Conservation (phyloP, 2,888 invertebrate species). For the Mesopsocus fuscifrons region DNA sequence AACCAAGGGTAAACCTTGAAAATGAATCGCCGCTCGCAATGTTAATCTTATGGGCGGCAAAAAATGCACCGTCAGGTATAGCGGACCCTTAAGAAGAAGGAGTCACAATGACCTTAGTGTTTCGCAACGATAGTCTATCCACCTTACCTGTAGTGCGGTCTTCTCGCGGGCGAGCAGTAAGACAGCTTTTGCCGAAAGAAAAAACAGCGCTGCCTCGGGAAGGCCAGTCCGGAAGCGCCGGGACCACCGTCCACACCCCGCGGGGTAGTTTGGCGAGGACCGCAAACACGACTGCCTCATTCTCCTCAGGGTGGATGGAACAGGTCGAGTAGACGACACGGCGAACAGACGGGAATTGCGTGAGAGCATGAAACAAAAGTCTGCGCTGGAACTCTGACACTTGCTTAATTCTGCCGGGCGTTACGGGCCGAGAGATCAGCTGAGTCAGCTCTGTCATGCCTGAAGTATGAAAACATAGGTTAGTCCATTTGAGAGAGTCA, state of each 20-base stretch:
- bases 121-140: no score
- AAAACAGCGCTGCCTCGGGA: constrained; percentile 38
- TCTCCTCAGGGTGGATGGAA: constrained; percentile 75
- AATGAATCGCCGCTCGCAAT: no score
- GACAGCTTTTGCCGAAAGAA: constrained; percentile 47
- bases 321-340: constrained; percentile 93
- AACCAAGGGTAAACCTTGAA: no score
- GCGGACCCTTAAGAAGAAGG: no score
- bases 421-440: constrained; percentile 24
- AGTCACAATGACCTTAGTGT: no score
- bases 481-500: no score
- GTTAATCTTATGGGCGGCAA: no score
- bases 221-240: constrained; percentile 15
- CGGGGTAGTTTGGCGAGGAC: constrained; percentile 31
- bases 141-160: constrained; percentile 75
- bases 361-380: constrained; percentile 71
- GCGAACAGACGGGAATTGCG: constrained; percentile 61
- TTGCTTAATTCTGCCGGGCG: constrained; percentile 35
- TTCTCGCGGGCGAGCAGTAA: constrained; percentile 54
- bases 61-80: no score
- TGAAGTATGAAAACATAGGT: no score
- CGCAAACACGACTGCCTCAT: constrained; percentile 73
- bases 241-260: constrained; percentile 12
- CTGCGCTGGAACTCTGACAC: constrained; percentile 63
- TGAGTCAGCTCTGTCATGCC: constrained; percentile 39